Conservation (phyloP, 1,140 invertebrate genomes). For the Aphaenogaster rudis region DNA sequence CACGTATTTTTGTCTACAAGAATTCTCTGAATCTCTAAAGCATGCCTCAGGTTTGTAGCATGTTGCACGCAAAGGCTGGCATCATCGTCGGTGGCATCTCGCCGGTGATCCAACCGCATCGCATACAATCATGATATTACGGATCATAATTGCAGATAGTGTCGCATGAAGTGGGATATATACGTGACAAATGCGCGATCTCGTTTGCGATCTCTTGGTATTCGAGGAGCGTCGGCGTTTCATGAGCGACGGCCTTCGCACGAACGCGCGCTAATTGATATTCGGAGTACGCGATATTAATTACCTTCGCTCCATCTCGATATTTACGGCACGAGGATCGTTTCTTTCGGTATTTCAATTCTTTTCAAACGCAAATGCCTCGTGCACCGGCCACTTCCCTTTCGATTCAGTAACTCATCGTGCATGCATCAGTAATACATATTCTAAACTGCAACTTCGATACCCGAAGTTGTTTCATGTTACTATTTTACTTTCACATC, state of each 20-base stretch:
- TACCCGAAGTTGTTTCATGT: background rate
- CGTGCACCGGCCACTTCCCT: background rate
- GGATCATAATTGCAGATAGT: conserved; percentile 44
- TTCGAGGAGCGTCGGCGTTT: conserved; percentile 51
- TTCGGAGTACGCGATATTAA: conserved; percentile 54
- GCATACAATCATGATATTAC: conserved; percentile 31
- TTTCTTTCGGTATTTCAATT: background rate
- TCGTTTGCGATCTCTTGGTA: conserved; percentile 48
- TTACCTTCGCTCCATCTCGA: background rate
- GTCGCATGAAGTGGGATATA: background rate
- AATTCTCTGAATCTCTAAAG: background rate
- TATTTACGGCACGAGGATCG: conserved; percentile 21
- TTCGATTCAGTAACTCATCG: background rate
- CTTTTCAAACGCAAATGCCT: background rate
- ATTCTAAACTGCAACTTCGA: conserved; percentile 1
- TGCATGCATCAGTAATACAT: background rate
- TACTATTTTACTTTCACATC: conserved; percentile 16
- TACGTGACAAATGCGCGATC: conserved; percentile 49
- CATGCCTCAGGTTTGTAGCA: background rate
- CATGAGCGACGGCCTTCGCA: conserved; percentile 46
- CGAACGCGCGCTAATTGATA: conserved; percentile 42
- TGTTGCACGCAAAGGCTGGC: background rate
- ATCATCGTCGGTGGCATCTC: conserved; percentile 38
- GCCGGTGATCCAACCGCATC: background rate
- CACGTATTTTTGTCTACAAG: too few species aligned